phyloP scores from a whole-genome alignment of 2,888 invertebrate species.

The Sesamia inferens region DNA sequence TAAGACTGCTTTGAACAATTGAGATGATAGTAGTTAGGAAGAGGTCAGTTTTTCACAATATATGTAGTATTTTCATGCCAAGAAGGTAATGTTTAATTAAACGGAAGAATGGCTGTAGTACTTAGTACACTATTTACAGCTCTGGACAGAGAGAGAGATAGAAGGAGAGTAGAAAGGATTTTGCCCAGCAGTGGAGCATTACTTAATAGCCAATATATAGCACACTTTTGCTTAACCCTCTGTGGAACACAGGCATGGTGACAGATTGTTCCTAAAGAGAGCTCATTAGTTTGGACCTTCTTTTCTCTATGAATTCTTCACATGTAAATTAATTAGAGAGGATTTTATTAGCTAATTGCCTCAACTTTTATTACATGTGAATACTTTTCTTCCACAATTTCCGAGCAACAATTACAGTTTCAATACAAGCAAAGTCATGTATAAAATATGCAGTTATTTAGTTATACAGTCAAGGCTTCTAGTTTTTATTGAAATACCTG shows the following conservation, averaged over 20 bases:
- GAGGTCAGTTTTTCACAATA: not conserved
- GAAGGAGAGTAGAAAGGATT: too few relatives aligned
- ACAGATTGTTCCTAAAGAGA: not conserved
- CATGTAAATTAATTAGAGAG: not conserved
- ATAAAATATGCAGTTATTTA: constrained; percentile 44
- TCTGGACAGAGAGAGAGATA: too few relatives aligned
- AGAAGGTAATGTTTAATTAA: not conserved
- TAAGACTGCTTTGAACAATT: not conserved
- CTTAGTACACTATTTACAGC: too few relatives aligned
- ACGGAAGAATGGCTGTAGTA: not conserved
- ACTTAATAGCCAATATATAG: too few relatives aligned
- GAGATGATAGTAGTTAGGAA: not conserved
- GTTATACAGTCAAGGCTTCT: constrained; percentile 48
- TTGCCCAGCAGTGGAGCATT: too few relatives aligned
- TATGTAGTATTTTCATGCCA: constrained; percentile 1
- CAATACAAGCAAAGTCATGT: not conserved
- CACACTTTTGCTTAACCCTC: not conserved
- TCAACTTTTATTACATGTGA: not conserved
- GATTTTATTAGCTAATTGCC: not conserved
- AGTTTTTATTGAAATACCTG: constrained; percentile 32
- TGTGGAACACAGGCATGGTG: not conserved
- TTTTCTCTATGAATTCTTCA: not conserved
- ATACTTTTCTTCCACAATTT: not conserved
- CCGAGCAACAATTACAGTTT: not conserved
- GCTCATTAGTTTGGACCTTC: not conserved